phyloP scores from a whole-genome alignment of 2,888 invertebrate genomes.

The Laspeyria flexula region DNA sequence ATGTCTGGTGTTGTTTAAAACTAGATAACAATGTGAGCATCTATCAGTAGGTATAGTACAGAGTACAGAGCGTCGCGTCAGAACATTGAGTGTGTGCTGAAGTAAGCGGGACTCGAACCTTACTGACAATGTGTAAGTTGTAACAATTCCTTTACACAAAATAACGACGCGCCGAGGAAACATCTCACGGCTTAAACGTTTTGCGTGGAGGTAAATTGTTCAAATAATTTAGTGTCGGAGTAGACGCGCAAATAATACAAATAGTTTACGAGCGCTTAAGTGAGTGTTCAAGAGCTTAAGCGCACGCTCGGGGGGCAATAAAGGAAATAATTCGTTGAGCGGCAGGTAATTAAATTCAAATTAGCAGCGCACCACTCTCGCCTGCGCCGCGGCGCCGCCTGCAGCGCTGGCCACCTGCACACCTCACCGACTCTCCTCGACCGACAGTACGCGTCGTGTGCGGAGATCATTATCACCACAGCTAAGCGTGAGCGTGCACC shows the following conservation, averaged over 20 bases:
- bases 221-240: conserved; percentile 12
- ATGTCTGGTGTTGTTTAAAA: no score
- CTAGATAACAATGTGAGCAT: no score
- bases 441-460: no score
- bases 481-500: conserved; percentile 31
- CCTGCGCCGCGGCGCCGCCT: not conserved
- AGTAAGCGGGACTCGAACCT: no score
- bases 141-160: not conserved
- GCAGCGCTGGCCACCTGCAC: no score
- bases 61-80: no score
- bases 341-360: conserved; percentile 41
- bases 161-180: not conserved
- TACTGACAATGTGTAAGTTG: not conserved
- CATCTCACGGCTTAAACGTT: not conserved
- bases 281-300: conserved; percentile 18
- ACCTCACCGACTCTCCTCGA: no score
- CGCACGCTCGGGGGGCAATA: conserved; percentile 14
- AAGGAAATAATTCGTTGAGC: conserved; percentile 37
- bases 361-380: conserved; percentile 17
- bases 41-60: no score
- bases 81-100: no score
- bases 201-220: conserved; percentile 6
- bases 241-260: conserved; percentile 22
- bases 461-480: not conserved
- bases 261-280: conserved; percentile 36